Evolutionary conservation across 2,113 vertebrate genomes (phyloP), one percentile per base, ranked within the genome.

Genomic region (Alectura lathami): DNA sequence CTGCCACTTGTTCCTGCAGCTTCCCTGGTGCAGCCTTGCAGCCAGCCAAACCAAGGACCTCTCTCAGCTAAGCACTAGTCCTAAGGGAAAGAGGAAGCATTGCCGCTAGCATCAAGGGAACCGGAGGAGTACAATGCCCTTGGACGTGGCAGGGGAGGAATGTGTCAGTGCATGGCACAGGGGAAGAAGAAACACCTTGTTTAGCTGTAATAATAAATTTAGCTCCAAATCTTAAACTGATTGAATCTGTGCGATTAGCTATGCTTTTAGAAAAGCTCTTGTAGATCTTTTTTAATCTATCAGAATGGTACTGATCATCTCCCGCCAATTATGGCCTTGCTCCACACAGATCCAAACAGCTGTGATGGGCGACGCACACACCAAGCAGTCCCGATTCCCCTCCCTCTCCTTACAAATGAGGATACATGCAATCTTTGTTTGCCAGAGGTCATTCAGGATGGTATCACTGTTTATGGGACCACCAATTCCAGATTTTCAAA

Each of bases 1-100:
- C 93, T 94, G 81, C 56, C 63, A 94, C 73, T 50, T 59, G 74
- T 75, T 92, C 88, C 74, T 91, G 86, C n/a, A 83, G 86, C 54
- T 81, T 94, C 72, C 92, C 86, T 91, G 86, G 27, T 77, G 56
- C 86, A 83, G 60, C 80, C 93, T 86, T 81, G 73, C 42, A 91
- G 83, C 60, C 76, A 94, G 68, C 48, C 60, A 83, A 30, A 83
- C 66, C 73, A 91, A 69, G 47, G 77, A 83, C 73, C 0, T 1
- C 56, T 63, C 56, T 83, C 84, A 75, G 81, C 86, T 92, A 94
- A 91, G 82, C 72, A 89, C 81, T 63, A 93, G 59, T 54, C 72
- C 67, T 70, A 51, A 67, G 27, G 0, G 6, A 9, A 36, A 60
- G n/a, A 38, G 0, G 42, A 43, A 43, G 15, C 42, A 73, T 45